Evolutionary conservation across 92 coral and sea anemone species (phyloP).

Genomic region (Siderastrea siderea): DNA sequence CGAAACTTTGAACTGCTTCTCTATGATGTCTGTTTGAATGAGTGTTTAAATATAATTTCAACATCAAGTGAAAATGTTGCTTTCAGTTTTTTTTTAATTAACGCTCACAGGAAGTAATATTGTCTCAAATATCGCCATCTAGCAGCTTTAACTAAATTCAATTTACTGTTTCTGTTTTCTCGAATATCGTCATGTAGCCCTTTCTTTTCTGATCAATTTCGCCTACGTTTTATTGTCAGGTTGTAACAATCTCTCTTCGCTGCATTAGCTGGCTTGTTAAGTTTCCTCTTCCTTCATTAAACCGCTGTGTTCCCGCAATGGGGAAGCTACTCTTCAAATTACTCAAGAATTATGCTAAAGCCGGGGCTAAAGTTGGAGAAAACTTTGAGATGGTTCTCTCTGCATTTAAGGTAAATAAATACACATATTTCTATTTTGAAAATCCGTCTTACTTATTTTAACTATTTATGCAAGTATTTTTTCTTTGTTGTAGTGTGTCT

Average conservation of each 20-base stretch:
- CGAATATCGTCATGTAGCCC: background rate
- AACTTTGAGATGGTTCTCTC: constrained; percentile 95
- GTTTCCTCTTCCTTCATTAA: constrained; percentile 89
- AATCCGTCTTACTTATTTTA: background rate
- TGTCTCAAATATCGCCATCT: background rate
- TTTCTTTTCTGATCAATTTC: background rate
- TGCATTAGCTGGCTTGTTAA: constrained; percentile 90
- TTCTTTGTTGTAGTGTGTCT: too few species aligned
- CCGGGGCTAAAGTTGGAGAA: constrained; percentile 97
- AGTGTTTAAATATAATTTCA: too few species aligned
- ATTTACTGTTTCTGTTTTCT: background rate
- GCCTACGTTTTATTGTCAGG: constrained; percentile 48
- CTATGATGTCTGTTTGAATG: too few species aligned
- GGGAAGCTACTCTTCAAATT: constrained; percentile 88
- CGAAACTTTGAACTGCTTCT: too few species aligned
- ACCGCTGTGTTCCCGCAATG: constrained; percentile 69
- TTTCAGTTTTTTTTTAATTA: background rate
- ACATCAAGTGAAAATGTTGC: too few species aligned
- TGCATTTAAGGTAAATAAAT: constrained; percentile 83
- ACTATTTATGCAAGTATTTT: background rate
- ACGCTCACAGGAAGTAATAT: background rate
- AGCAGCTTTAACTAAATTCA: background rate
- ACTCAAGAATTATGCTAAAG: constrained; percentile 87
- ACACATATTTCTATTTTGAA: too few species aligned
- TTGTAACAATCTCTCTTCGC: constrained; percentile 88